A percentile compares a stretch with the other conserved stretches of the same genome.
Evolutionary conservation across 2,113 vertebrate species (phyloP).

Genomic region (Eira barbara): DNA sequence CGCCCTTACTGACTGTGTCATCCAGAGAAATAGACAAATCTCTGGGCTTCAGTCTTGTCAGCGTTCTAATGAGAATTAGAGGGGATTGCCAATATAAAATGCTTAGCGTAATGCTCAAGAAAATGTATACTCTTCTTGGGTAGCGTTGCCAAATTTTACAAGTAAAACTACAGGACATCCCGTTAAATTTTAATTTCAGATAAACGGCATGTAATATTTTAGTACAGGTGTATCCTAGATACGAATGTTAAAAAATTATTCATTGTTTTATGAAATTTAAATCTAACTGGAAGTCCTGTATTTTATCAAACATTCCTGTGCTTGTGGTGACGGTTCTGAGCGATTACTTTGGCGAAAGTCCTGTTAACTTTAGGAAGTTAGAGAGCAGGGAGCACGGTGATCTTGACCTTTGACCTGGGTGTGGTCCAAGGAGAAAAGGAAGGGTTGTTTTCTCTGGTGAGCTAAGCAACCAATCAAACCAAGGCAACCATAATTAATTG

Average conservation of each 20-base stretch:
- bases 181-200: conserved; percentile 1
- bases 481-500: not conserved
- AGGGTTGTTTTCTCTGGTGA: not conserved
- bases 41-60: not conserved
- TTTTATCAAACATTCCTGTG: not conserved
- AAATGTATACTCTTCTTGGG: not conserved
- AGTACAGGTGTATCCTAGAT: not conserved
- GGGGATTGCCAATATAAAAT: not conserved
- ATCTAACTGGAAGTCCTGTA: not conserved
- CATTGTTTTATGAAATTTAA: not conserved
- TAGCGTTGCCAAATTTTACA: not conserved
- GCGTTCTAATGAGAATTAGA: not conserved
- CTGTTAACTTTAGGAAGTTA: not conserved
- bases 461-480: not conserved
- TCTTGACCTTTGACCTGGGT: not conserved
- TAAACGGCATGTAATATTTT: not conserved
- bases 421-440: not conserved
- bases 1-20: not conserved
- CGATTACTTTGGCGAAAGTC: not conserved
- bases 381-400: not conserved
- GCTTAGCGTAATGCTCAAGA: not conserved
- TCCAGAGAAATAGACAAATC: not conserved
- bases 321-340: not conserved
- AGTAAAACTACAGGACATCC: not conserved
- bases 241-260: not conserved